These are phyloP conservation scores for Malacoctenus gilli DNA, from an alignment of 2,797 vertebrate genomes.

Conservation along the genomic window DNA sequence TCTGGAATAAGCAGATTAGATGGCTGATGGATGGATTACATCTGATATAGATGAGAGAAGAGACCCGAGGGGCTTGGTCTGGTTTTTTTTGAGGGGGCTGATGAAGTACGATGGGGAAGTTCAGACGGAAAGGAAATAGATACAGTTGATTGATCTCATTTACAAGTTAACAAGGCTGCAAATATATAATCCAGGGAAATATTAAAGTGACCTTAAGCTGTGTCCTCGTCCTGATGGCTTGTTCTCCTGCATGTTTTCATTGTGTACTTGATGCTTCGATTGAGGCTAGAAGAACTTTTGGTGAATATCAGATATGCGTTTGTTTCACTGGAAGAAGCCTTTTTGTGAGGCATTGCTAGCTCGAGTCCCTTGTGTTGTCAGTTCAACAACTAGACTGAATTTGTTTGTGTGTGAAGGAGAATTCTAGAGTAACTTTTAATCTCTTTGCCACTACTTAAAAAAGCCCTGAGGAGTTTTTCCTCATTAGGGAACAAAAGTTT, in stretches of 20 bases:
- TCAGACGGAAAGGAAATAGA: not conserved
- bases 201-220: not conserved
- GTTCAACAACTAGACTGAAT: not conserved
- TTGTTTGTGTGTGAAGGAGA: not conserved
- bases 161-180: not conserved
- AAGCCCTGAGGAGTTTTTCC: not conserved
- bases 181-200: not conserved
- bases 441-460: conserved; percentile 4
- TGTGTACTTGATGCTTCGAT: no score
- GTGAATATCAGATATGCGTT: no score
- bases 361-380: no score
- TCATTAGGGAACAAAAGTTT: not conserved
- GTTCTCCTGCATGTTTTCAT: no score
- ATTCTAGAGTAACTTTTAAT: conserved; percentile 3
- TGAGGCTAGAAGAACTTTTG: no score
- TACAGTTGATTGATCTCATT: not conserved
- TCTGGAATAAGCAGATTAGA: conserved; percentile 52
- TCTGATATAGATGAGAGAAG: conserved; percentile 1
- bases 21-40: not conserved
- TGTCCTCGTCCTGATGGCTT: no score
- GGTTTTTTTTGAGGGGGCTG: no score
- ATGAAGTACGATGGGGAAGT: not conserved
- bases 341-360: no score
- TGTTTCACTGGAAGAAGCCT: no score
- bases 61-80: not conserved